phyloP scores from a whole-genome alignment of 2,888 invertebrate species.

The Drosophila borborema region DNA sequence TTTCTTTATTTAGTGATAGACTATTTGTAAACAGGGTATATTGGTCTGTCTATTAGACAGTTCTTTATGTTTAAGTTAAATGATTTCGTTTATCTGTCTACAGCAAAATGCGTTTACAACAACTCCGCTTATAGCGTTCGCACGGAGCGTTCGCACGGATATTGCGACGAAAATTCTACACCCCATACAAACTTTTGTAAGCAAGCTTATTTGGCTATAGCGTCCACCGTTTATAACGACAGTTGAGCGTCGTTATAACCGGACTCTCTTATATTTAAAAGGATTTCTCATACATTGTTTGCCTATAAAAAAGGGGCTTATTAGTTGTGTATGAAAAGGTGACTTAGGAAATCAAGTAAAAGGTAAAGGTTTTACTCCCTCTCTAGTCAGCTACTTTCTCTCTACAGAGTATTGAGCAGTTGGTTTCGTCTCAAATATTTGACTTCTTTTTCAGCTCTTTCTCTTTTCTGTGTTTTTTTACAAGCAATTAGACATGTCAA shows the following conservation, averaged over 20 bases:
- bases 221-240: too few relatives aligned
- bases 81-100: too few relatives aligned
- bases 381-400: too few relatives aligned
- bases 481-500: slow-evolving; percentile 59
- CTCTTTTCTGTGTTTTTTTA: slow-evolving; percentile 25
- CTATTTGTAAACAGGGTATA: background rate
- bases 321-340: background rate
- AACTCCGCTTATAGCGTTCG: too few relatives aligned
- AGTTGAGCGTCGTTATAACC: too few relatives aligned
- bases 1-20: background rate
- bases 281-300: background rate
- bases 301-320: background rate
- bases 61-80: background rate
- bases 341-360: background rate
- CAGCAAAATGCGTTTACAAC: too few relatives aligned
- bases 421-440: background rate
- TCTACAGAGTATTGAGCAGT: background rate
- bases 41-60: background rate
- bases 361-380: background rate
- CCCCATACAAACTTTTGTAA: too few relatives aligned
- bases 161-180: too few relatives aligned
- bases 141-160: too few relatives aligned
- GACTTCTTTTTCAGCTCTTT: slow-evolving; percentile 24
- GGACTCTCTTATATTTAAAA: too few relatives aligned
- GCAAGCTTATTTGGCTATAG: too few relatives aligned